These are phyloP conservation scores for Geotrypetes seraphini DNA, from an alignment of 2,797 vertebrate species.

Conservation along the genomic window DNA sequence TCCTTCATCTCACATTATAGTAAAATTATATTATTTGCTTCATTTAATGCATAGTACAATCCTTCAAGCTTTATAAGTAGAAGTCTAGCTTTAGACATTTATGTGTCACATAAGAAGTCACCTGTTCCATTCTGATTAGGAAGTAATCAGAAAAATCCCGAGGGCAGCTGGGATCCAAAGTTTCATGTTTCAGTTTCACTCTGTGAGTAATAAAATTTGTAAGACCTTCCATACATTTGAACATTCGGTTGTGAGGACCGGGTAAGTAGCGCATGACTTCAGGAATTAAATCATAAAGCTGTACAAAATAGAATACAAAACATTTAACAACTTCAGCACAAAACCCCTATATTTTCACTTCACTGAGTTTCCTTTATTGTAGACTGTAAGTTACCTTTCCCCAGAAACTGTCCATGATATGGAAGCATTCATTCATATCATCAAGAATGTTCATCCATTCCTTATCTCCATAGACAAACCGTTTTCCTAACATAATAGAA, in stretches of 20 bases:
- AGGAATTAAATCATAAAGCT: constrained; percentile 1
- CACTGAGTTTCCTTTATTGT: no score
- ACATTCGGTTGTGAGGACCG: neutral
- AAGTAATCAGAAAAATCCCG: constrained; percentile 1
- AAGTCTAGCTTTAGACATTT: no score
- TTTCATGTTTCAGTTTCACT: neutral
- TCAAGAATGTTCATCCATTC: neutral
- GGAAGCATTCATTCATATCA: neutral
- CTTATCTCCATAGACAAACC: neutral
- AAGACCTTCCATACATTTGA: neutral
- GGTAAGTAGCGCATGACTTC: neutral
- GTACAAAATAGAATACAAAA: neutral
- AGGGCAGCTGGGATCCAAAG: neutral
- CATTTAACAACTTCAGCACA: no score
- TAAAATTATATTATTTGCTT: no score
- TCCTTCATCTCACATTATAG: no score
- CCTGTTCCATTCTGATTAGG: neutral
- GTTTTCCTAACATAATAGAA: neutral
- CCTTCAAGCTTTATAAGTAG: no score
- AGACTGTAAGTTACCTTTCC: constrained; percentile 4
- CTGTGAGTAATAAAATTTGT: neutral
- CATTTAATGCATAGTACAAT: no score
- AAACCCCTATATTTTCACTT: no score
- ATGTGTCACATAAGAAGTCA: no score
- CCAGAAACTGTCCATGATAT: neutral